A percentile compares a stretch with the other conserved stretches of the same genome.
Conservation (phyloP, 92 coral and sea anemone genomes). For the Zoanthus sansibaricus region DNA sequence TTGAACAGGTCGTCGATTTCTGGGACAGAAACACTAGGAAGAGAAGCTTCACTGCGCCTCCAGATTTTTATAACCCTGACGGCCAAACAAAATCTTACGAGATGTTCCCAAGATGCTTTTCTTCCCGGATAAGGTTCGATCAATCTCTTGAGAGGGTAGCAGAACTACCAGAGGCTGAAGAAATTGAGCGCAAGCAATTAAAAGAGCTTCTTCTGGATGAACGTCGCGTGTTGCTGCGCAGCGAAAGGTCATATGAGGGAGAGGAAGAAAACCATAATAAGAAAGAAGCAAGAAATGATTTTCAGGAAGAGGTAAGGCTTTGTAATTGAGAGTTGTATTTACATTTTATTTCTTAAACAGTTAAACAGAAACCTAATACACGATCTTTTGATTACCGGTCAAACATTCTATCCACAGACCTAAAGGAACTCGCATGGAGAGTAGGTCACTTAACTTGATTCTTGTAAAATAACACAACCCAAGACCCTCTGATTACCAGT, state of each 20-base stretch:
- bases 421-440: too few species aligned
- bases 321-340: too few species aligned
- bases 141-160: constrained; percentile 28
- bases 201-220: neutral
- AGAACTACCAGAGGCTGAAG: constrained; percentile 17
- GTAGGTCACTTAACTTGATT: too few species aligned
- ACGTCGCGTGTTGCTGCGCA: neutral
- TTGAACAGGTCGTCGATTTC: constrained; percentile 27
- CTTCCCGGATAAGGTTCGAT: constrained; percentile 5
- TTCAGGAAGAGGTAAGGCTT: neutral
- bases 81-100: constrained; percentile 25
- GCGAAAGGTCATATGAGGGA: neutral
- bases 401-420: too few species aligned
- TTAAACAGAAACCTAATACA: too few species aligned
- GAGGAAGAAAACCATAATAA: neutral
- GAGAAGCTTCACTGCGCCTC: constrained; percentile 21
- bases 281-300: neutral
- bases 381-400: too few species aligned
- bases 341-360: too few species aligned
- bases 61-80: neutral
- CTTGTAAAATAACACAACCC: too few species aligned
- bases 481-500: too few species aligned
- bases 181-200: neutral
- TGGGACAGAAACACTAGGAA: constrained; percentile 18
- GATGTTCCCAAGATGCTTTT: constrained; percentile 20